Conservation (phyloP, 2,113 vertebrate species). For the Oryzias woworae region DNA sequence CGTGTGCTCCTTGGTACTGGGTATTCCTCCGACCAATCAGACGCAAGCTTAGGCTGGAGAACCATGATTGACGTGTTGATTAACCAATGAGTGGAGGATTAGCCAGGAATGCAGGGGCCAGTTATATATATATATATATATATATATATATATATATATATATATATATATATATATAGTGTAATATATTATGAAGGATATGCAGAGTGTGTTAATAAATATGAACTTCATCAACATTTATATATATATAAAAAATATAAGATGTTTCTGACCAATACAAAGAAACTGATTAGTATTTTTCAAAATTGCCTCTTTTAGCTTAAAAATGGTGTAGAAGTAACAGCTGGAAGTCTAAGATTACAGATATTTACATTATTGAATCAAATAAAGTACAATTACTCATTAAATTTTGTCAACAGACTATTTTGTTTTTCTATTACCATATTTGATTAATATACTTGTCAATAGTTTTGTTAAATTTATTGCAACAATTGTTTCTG, state of each 20-base stretch:
- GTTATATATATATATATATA: constrained; percentile 12
- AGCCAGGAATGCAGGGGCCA: constrained; percentile 41
- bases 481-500: too few species aligned
- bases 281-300: background rate
- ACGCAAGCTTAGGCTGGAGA: constrained; percentile 1
- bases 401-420: too few species aligned
- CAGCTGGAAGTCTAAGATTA: background rate
- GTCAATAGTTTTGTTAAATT: too few species aligned
- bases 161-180: background rate
- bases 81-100: constrained; percentile 30
- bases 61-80: constrained; percentile 20
- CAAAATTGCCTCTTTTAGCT: background rate
- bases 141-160: too few species aligned
- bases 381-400: too few species aligned
- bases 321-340: background rate
- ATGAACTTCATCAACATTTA: accelerated
- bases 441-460: too few species aligned
- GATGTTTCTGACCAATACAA: too few species aligned
- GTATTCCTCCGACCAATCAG: constrained; percentile 53
- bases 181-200: too few species aligned
- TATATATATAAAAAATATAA: too few species aligned
- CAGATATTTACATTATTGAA: too few species aligned
- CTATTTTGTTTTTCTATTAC: too few species aligned
- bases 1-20: constrained; percentile 3
- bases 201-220: too few species aligned